Evolutionary conservation across 1,140 invertebrate species (phyloP), one percentile per base, ranked within the genome.

Genomic region (Leptopilina boulardi): DNA sequence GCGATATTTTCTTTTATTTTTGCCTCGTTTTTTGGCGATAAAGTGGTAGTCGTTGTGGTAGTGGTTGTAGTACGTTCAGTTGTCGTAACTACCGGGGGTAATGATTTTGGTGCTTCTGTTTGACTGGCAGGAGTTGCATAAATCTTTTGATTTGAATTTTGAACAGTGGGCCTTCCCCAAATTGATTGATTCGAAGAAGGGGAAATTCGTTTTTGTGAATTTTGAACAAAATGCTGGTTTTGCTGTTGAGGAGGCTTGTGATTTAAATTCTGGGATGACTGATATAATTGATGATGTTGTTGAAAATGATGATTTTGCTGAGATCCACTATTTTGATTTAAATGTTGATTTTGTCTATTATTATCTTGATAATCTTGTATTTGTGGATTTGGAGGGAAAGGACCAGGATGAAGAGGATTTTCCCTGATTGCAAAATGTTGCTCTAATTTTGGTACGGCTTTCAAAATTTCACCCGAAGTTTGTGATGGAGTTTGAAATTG

Each of bases 371-470:
- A 26, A 0, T 71, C 34, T n/a, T 47, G 77, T 54, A 38, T 9
- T 38, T 77, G 72, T 3, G 85, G 80, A 76, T 86, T 90, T 11
- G 86, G 87, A 11, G 90, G 90, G 77, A 91, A 91, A 0, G 90
- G 90, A 21, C 90, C 89, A 0, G 89, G 90, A 76, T 90, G 89
- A 47, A 85, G 85, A 9, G 89, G 90, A 79, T 91, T 91, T 77
- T 91, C 90, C 71, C 88, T 81, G n/a, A 91, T 89, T 0, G 91
- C 83, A 21, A 88, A 94, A 84, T 96, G 95, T 80, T 96, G 94
- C 88, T 96, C 95, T 76, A 93, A 93, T 89, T 95, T 95, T 8
- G 95, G 93, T 74, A 96, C 93, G 34, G 95, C 93, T 77, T 94
- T 93, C n/a, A 95, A 92, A 51, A 96, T 89, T 89, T 96, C 94